Evolutionary conservation across 1,140 invertebrate species (phyloP).

Genomic region (Tigriopus japonicus): DNA sequence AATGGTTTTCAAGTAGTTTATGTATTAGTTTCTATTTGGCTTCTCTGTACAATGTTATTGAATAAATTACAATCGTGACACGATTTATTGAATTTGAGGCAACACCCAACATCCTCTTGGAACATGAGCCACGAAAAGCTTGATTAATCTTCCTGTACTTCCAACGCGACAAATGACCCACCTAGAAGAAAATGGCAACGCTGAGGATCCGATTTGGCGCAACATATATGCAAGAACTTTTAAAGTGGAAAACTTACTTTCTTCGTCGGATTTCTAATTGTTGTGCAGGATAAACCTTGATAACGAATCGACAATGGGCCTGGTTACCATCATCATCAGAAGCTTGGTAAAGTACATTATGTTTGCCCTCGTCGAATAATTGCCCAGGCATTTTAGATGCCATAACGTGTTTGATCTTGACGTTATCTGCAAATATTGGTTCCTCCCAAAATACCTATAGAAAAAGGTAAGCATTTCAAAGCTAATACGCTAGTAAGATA

Average conservation of each 20-base stretch:
- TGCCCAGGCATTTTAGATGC: neutral
- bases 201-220: neutral
- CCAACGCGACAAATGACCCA: neutral
- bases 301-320: neutral
- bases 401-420: neutral
- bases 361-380: neutral
- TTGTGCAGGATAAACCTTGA: neutral
- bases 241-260: neutral
- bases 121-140: neutral
- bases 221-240: too few species aligned
- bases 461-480: neutral
- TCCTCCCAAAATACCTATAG: neutral
- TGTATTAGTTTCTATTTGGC: too few species aligned
- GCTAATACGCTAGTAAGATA: too few species aligned
- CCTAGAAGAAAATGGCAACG: neutral
- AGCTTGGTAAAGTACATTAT: neutral
- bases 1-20: too few species aligned
- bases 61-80: too few species aligned
- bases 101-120: neutral
- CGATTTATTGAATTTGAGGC: too few species aligned
- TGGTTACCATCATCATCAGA: neutral
- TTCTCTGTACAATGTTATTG: too few species aligned
- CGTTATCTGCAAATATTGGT: neutral
- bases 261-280: neutral
- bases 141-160: neutral